phyloP scores from a whole-genome alignment of 1,140 invertebrate genomes.

The Aphelenchoides besseyi region DNA sequence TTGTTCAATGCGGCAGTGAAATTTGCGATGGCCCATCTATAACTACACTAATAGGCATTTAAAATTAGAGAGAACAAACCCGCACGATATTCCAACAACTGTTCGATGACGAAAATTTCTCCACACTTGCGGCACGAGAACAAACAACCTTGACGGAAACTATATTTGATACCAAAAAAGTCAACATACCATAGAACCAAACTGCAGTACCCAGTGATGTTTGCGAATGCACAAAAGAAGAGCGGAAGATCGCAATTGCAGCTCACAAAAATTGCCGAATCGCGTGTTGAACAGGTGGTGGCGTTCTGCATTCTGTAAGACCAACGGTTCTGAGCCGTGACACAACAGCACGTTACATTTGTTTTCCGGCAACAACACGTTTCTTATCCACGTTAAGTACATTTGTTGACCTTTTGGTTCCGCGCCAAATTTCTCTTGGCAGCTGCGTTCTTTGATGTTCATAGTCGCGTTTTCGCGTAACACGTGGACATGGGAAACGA shows the following conservation, averaged over 20 bases:
- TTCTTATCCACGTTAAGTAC: too few species aligned
- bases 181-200: slow-evolving; percentile 40
- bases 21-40: slow-evolving; percentile 31
- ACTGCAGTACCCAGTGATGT: slow-evolving; percentile 47
- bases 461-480: too few species aligned
- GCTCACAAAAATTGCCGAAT: slow-evolving; percentile 27
- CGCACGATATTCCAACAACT: slow-evolving; percentile 33
- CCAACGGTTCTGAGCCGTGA: too few species aligned
- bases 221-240: slow-evolving; percentile 44
- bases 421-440: too few species aligned
- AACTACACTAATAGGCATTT: slow-evolving; percentile 32
- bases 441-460: too few species aligned
- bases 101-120: slow-evolving; percentile 53
- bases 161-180: neutral
- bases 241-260: slow-evolving; percentile 43
- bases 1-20: slow-evolving; percentile 54
- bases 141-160: slow-evolving; percentile 31
- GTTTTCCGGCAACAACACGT: too few species aligned
- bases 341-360: too few species aligned
- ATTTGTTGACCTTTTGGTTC: too few species aligned
- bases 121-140: slow-evolving; percentile 52
- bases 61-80: neutral
- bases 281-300: neutral
- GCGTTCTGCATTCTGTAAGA: too few species aligned
- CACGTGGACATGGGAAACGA: too few species aligned